phyloP scores from a whole-genome alignment of 1,140 invertebrate species.

The Drosophila persimilis region DNA sequence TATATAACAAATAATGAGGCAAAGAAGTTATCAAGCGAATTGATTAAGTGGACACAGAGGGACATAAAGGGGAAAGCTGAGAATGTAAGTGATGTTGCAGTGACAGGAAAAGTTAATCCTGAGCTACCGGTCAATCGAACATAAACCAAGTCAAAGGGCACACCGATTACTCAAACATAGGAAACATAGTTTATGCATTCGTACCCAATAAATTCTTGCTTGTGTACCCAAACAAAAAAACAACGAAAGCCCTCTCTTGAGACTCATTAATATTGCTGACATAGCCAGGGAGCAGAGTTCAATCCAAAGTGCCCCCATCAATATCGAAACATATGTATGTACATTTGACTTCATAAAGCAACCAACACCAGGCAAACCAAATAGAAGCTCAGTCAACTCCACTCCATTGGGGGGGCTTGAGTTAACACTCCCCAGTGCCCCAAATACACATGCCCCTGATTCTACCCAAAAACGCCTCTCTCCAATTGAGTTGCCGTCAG shows the following conservation, averaged over 20 bases:
- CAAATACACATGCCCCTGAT: no score
- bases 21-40: no score
- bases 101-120: no score
- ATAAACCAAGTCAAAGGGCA: no score
- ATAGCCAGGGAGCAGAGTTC: background rate
- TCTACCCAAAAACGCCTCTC: background rate
- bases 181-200: constrained; percentile 1
- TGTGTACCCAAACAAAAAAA: background rate
- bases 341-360: constrained; percentile 33
- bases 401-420: constrained; percentile 2
- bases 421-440: constrained; percentile 2
- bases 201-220: constrained; percentile 11
- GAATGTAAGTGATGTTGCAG: no score
- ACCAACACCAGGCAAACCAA: constrained; percentile 41
- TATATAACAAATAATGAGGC: no score
- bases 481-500: constrained; percentile 57
- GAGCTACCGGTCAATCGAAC: no score
- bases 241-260: constrained; percentile 1
- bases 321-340: constrained; percentile 42
- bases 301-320: constrained; percentile 8
- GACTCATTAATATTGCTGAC: constrained; percentile 27
- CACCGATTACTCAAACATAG: constrained; percentile 5
- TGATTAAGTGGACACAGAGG: no score
- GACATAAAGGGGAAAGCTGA: no score
- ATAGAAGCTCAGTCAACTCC: constrained; percentile 21